A percentile compares a stretch with the other conserved stretches of the same genome.
Evolutionary conservation across 37 sponge, comb jelly and placozoan genomes (phyloP).

Genomic region (Dysidea cf. avara): DNA sequence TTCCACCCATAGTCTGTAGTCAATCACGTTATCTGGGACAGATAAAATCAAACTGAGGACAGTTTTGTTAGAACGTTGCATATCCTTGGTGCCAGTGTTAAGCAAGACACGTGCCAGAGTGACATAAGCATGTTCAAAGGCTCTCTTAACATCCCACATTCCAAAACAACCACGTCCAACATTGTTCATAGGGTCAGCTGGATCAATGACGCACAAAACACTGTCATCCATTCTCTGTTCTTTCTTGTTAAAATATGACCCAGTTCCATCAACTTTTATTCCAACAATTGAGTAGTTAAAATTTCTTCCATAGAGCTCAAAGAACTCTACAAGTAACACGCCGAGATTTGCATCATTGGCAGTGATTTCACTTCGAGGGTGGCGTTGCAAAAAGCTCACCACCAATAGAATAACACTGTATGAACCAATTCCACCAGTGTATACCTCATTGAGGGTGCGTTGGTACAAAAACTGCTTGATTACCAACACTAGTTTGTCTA

Average conservation of each 20-base stretch:
- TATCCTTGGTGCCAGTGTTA: conserved; percentile 53
- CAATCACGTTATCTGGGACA: conserved; percentile 54
- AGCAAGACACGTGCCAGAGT: too few species aligned
- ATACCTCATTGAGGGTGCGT: conserved; percentile 91
- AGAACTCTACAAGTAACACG: conserved; percentile 95
- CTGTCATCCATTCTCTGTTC: conserved; percentile 12
- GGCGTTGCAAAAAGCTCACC: conserved; percentile 89
- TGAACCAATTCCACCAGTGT: conserved; percentile 91
- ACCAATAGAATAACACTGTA: conserved; percentile 90
- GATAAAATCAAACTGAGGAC: conserved; percentile 58
- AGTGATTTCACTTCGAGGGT: conserved; percentile 56
- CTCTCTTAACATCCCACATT: conserved; percentile 64
- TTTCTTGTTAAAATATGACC: conserved; percentile 86
- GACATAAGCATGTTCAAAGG: conserved; percentile 88
- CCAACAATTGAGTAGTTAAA: conserved; percentile 91
- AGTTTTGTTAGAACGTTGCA: conserved; percentile 42
- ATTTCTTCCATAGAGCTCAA: conserved; percentile 90
- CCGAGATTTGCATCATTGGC: conserved; percentile 82
- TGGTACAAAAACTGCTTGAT: conserved; percentile 94
- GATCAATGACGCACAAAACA: conserved; percentile 55
- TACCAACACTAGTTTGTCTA: conserved; percentile 80
- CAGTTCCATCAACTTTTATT: conserved; percentile 74
- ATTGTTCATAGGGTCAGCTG: conserved; percentile 43
- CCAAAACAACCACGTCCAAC: conserved; percentile 78
- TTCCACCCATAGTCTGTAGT: conserved; percentile 74